Percentiles rank a stretch among this genome's conserved stretches.
Conservation (phyloP, 2,797 vertebrate genomes). For the Limosa lapponica region DNA sequence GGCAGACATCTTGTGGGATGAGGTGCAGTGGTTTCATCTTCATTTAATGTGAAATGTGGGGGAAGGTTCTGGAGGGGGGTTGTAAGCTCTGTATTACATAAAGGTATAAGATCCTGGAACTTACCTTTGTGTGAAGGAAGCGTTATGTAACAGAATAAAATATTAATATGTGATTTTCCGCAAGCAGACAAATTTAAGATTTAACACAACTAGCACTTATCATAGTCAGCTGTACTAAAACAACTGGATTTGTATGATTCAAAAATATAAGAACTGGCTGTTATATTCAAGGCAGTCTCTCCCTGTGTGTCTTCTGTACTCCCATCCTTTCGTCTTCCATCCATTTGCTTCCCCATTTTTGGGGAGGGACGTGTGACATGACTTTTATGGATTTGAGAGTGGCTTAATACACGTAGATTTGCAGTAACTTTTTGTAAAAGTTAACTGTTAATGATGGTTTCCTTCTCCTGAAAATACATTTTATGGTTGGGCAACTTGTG, state of each 20-base stretch:
- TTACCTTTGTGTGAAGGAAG: not conserved
- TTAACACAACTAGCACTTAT: not conserved
- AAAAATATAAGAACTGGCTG: not conserved
- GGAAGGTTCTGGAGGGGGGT: not conserved
- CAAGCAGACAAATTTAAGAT: not conserved
- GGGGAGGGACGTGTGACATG: not conserved
- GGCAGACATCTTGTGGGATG: not conserved
- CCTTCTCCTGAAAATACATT: not conserved
- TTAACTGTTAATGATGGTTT: not conserved
- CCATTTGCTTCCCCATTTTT: not conserved
- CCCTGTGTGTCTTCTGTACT: not conserved
- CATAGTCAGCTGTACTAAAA: not conserved
- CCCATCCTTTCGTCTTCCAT: not conserved
- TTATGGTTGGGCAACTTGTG: constrained; percentile 4
- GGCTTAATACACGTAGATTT: not conserved
- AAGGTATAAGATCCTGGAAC: constrained; percentile 8
- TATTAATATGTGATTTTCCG: not conserved
- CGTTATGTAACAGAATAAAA: constrained; percentile 48
- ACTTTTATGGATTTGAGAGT: not conserved
- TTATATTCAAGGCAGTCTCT: not conserved
- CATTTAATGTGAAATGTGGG: constrained; percentile 10
- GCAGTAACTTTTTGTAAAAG: not conserved
- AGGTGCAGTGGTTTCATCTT: not conserved
- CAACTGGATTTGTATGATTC: not conserved
- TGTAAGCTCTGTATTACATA: not conserved